Percentiles rank a stretch among this genome's conserved stretches.
phyloP scores from a whole-genome alignment of 1,140 invertebrate genomes.

The Brachionus asplanchnoidis region DNA sequence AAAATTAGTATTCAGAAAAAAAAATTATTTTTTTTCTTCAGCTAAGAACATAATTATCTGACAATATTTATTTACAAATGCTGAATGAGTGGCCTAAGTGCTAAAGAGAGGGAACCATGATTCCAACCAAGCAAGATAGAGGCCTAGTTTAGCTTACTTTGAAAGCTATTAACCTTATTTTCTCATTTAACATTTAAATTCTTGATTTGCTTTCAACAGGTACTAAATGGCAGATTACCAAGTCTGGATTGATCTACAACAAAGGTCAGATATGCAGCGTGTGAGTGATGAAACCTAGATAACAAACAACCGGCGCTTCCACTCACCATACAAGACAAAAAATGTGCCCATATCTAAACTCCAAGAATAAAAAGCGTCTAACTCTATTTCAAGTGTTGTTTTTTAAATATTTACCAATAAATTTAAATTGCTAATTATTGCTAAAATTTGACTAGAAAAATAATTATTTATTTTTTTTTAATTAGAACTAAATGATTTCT shows the following conservation, averaged over 20 bases:
- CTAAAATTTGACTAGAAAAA: background rate
- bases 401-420: too few relatives aligned
- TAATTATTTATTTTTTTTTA: background rate
- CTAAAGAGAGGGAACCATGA: background rate
- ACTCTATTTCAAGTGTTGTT: too few relatives aligned
- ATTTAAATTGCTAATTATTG: too few relatives aligned
- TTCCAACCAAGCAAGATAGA: background rate
- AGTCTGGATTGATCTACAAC: background rate
- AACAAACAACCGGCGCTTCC: background rate
- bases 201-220: background rate
- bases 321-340: background rate
- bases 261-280: background rate
- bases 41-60: background rate
- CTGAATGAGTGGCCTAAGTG: background rate
- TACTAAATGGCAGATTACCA: background rate
- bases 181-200: background rate
- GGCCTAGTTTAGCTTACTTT: background rate
- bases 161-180: background rate
- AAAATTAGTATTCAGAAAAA: background rate
- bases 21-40: too few relatives aligned
- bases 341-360: background rate
- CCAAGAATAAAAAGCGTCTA: background rate
- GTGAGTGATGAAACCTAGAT: background rate
- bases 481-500: background rate
- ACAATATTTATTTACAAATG: background rate